A percentile compares a stretch with the other conserved stretches of the same genome.
Conservation (phyloP, 2,888 invertebrate species). For the Drosophila buzzatii region DNA sequence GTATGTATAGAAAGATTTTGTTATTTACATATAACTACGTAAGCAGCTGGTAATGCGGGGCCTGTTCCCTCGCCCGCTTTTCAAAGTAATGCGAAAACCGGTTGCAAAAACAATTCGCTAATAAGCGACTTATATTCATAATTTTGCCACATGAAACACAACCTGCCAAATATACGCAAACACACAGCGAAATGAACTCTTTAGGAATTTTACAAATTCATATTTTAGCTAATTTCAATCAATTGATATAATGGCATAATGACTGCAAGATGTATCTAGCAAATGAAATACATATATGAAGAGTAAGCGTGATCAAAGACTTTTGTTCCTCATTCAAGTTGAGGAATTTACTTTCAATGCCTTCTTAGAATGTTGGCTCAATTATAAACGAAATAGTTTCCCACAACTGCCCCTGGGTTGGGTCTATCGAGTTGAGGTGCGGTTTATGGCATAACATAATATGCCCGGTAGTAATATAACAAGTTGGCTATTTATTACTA, state of each 20-base stretch:
- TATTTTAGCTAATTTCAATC: conserved; percentile 5
- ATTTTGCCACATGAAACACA: conserved; percentile 34
- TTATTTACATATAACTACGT: conserved; percentile 16
- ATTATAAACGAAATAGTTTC: conserved; percentile 2
- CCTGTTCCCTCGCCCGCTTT: conserved; percentile 6
- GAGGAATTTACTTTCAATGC: conserved; percentile 8
- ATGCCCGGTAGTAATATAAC: conserved; percentile 7
- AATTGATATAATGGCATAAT: not conserved
- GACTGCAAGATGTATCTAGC: conserved; percentile 51
- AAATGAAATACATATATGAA: conserved; percentile 6
- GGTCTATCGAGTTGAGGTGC: conserved; percentile 3
- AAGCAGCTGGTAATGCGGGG: conserved; percentile 33
- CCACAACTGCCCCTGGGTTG: conserved; percentile 2
- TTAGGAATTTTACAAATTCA: conserved; percentile 22
- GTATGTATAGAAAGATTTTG: conserved; percentile 4
- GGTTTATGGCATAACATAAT: not conserved
- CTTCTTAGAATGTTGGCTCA: not conserved
- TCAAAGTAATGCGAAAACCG: conserved; percentile 43
- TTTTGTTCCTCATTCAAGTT: conserved; percentile 2
- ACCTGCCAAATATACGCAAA: conserved; percentile 20
- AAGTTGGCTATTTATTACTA: conserved; percentile 4
- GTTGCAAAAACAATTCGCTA: conserved; percentile 57
- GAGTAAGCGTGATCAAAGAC: not conserved
- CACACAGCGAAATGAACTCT: conserved; percentile 20
- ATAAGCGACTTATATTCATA: conserved; percentile 50